Conservation (phyloP, 23 tunicate genomes). For the Diplosoma virens region DNA sequence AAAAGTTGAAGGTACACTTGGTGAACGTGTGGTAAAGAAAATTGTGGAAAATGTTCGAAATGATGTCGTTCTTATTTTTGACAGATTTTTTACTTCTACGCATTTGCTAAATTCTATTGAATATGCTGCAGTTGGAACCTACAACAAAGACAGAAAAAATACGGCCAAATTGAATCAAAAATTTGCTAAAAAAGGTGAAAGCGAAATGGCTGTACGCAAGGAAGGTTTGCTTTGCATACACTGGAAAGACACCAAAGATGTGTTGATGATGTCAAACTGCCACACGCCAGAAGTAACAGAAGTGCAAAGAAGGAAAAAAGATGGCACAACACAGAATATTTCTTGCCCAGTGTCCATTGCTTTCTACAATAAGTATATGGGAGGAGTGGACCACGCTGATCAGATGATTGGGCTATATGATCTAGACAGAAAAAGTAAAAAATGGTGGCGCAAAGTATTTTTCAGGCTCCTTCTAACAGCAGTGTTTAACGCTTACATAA, state of each 20-base stretch:
- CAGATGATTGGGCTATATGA: too few relatives aligned
- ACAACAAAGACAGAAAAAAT: too few relatives aligned
- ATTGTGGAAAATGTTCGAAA: not conserved
- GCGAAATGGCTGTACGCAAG: slow-evolving; percentile 48
- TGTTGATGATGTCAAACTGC: slow-evolving; percentile 13
- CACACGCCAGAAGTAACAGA: not conserved
- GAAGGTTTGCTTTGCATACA: slow-evolving; percentile 64
- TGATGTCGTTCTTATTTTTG: too few relatives aligned
- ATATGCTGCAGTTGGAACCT: not conserved
- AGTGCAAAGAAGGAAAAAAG: not conserved
- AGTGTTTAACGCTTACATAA: not conserved
- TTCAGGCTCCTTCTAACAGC: not conserved
- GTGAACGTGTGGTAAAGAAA: not conserved
- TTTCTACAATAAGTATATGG: too few relatives aligned
- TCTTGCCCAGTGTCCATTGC: not conserved
- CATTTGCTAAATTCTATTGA: too few relatives aligned
- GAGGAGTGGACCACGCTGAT: too few relatives aligned
- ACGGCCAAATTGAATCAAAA: not conserved
- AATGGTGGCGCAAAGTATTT: not conserved
- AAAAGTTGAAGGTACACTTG: not conserved
- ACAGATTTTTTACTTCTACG: too few relatives aligned
- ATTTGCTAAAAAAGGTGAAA: slow-evolving; percentile 24
- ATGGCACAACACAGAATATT: not conserved
- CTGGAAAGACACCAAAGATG: too few relatives aligned
- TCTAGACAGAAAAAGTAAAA: not conserved